Evolutionary conservation across 2,888 invertebrate genomes (phyloP).

Genomic region (Agrenia bidenticulata): DNA sequence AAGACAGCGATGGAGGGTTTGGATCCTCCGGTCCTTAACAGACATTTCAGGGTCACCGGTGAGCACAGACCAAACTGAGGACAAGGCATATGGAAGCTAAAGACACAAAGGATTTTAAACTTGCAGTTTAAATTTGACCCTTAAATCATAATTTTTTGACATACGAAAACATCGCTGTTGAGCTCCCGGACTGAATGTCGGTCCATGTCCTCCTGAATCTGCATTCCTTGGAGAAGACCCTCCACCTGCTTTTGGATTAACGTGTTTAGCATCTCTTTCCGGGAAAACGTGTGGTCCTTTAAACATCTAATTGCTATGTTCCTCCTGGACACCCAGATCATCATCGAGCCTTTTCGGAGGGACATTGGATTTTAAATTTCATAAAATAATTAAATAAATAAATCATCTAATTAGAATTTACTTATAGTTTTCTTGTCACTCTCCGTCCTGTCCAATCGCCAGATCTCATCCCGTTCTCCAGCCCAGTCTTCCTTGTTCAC

Average conservation of each 20-base stretch:
- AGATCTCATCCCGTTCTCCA: slow-evolving; percentile 27
- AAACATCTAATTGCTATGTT: slow-evolving; percentile 10
- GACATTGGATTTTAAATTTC: too few species aligned
- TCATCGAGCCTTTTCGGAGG: neutral
- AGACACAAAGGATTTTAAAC: neutral
- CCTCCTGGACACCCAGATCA: slow-evolving; percentile 10
- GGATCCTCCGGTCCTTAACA: slow-evolving; percentile 1
- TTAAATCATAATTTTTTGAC: too few species aligned
- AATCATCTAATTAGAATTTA: too few species aligned
- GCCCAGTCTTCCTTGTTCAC: slow-evolving; percentile 28
- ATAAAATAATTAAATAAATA: too few species aligned
- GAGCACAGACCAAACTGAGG: slow-evolving; percentile 9
- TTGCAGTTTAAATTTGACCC: too few species aligned
- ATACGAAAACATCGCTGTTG: neutral
- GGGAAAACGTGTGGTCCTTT: neutral
- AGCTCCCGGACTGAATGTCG: neutral
- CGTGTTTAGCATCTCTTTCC: neutral
- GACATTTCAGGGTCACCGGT: neutral
- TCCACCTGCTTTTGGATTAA: slow-evolving; percentile 9
- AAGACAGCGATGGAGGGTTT: neutral
- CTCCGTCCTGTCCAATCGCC: slow-evolving; percentile 21
- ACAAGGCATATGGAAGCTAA: slow-evolving; percentile 8
- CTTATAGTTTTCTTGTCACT: slow-evolving; percentile 7
- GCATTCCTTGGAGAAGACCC: neutral
- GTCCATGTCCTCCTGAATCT: slow-evolving; percentile 5